These are phyloP conservation scores for Sinopyrophorus schimmeli DNA, from an alignment of 2,888 invertebrate species.

Conservation along the genomic window DNA sequence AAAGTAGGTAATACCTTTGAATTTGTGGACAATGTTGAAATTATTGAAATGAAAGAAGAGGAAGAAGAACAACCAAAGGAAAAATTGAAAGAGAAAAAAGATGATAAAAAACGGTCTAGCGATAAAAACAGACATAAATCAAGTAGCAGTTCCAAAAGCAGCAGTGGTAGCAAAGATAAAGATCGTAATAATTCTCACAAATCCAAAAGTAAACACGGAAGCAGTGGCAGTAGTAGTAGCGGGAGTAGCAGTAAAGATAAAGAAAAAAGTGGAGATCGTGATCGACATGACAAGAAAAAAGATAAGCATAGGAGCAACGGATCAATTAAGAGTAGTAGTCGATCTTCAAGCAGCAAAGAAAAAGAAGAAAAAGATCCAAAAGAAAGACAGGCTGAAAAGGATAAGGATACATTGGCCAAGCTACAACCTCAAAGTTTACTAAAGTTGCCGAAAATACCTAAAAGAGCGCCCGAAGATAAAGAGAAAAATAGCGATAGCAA, in stretches of 20 bases:
- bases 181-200: conserved; percentile 50
- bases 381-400: conserved; percentile 66
- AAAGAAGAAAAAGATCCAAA: conserved; percentile 55
- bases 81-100: conserved; percentile 27
- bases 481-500: conserved; percentile 45
- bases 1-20: conserved; percentile 54
- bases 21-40: conserved; percentile 45
- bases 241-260: conserved; percentile 50
- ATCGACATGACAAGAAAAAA: conserved; percentile 40
- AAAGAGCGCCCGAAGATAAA: conserved; percentile 61
- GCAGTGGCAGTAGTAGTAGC: conserved; percentile 41
- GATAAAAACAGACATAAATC: conserved; percentile 43
- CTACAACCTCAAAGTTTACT: conserved; percentile 68
- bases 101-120: conserved; percentile 13
- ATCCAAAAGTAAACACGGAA: conserved; percentile 45
- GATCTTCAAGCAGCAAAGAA: conserved; percentile 51
- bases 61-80: conserved; percentile 32
- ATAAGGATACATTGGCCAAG: conserved; percentile 70
- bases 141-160: conserved; percentile 30
- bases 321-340: conserved; percentile 44
- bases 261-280: conserved; percentile 43
- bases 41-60: conserved; percentile 38
- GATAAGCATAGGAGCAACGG: conserved; percentile 41
- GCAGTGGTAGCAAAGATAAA: conserved; percentile 43
- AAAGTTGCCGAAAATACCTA: conserved; percentile 79